phyloP scores from a whole-genome alignment of 2,888 invertebrate genomes.

The Lepeophtheirus nordmannii region DNA sequence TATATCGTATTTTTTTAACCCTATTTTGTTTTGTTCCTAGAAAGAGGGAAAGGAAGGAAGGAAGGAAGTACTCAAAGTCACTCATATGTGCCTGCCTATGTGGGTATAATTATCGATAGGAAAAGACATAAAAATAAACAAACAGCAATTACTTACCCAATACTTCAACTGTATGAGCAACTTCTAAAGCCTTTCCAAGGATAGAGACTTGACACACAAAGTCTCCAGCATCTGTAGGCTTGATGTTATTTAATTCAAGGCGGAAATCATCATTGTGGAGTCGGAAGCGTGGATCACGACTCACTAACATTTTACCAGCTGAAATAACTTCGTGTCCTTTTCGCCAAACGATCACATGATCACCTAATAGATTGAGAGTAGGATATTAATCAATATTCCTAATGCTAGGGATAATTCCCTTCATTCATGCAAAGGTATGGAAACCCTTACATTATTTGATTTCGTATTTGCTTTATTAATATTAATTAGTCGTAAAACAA shows the following conservation, averaged over 20 bases:
- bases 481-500: too few relatives aligned
- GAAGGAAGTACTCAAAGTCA: too few relatives aligned
- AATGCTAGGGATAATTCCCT: too few relatives aligned
- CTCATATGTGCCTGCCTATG: too few relatives aligned
- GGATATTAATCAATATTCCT: background rate
- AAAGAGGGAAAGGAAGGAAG: too few relatives aligned
- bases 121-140: too few relatives aligned
- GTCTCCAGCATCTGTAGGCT: slow-evolving; percentile 2
- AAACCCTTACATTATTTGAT: too few relatives aligned
- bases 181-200: background rate
- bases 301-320: slow-evolving; percentile 17
- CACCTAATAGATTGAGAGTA: background rate
- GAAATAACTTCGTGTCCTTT: slow-evolving; percentile 6
- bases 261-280: background rate
- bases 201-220: slow-evolving; percentile 9
- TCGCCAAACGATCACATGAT: slow-evolving; percentile 13
- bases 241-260: background rate
- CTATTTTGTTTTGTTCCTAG: too few relatives aligned
- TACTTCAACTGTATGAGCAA: slow-evolving; percentile 9
- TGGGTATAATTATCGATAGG: too few relatives aligned
- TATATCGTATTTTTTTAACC: too few relatives aligned
- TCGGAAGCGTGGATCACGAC: slow-evolving; percentile 7
- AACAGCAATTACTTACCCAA: background rate
- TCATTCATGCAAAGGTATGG: too few relatives aligned
- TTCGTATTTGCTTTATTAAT: too few relatives aligned